phyloP scores from a whole-genome alignment of 2,888 invertebrate species.

The Toxonevra muliebris region DNA sequence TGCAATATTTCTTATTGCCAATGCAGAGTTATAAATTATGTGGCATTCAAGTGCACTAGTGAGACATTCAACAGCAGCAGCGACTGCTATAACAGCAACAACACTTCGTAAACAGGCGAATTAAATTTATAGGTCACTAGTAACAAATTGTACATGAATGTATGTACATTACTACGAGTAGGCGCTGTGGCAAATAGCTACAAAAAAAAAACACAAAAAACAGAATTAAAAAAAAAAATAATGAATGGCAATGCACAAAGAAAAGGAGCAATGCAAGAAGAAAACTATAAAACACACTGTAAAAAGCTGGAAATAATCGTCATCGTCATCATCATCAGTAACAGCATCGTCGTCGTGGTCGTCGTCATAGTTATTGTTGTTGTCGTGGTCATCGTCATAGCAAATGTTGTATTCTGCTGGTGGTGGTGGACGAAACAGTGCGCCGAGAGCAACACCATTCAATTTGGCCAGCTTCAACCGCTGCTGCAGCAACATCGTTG shows the following conservation, averaged over 20 bases:
- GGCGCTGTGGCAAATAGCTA: constrained; percentile 1
- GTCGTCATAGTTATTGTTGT: too few relatives aligned
- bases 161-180: neutral
- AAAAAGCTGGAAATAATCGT: neutral
- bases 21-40: neutral
- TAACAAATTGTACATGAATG: constrained; percentile 50
- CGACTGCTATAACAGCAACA: neutral
- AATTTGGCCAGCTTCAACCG: too few relatives aligned
- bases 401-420: too few relatives aligned
- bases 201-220: neutral
- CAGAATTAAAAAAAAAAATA: neutral
- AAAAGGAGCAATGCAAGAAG: neutral
- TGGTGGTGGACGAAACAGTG: too few relatives aligned
- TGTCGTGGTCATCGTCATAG: too few relatives aligned
- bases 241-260: neutral
- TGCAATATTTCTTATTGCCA: too few relatives aligned
- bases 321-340: neutral
- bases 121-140: constrained; percentile 61
- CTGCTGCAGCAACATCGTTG: too few relatives aligned
- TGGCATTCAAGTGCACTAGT: neutral
- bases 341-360: neutral
- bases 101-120: constrained; percentile 7
- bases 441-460: too few relatives aligned
- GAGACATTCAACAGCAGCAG: neutral
- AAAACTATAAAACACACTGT: neutral